phyloP scores from a whole-genome alignment of 1,140 invertebrate species.

The Triops longicaudatus region DNA sequence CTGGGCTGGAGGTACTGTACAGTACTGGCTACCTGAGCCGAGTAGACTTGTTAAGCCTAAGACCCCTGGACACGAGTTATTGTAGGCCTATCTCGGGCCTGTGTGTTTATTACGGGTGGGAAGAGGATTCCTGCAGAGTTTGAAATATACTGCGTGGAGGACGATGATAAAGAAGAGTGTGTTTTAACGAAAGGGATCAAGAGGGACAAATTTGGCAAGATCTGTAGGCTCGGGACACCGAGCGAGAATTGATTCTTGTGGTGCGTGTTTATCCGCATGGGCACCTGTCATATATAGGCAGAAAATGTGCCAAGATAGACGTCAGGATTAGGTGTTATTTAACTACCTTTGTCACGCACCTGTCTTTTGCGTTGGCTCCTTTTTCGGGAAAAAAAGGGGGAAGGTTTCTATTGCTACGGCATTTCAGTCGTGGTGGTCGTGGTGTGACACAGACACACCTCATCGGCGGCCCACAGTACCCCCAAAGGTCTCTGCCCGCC shows the following conservation, averaged over 20 bases:
- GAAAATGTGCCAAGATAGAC: slow-evolving; percentile 2
- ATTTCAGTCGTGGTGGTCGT: background rate
- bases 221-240: background rate
- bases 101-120: background rate
- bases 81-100: background rate
- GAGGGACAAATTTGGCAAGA: background rate
- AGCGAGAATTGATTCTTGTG: background rate
- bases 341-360: slow-evolving; percentile 1
- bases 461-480: background rate
- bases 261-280: background rate
- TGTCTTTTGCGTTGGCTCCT: background rate
- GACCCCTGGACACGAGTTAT: background rate
- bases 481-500: background rate
- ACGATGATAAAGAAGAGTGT: background rate
- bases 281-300: background rate
- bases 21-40: background rate
- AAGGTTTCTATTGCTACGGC: background rate
- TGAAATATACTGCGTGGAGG: too few relatives aligned
- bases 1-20: background rate
- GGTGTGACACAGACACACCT: slow-evolving; percentile 5
- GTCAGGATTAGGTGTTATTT: slow-evolving; percentile 11
- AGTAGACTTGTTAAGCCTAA: background rate
- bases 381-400: background rate
- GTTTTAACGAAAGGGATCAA: background rate
- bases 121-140: background rate